Conservation (phyloP, 2,888 invertebrate genomes). For the Leistus spinibarbis region DNA sequence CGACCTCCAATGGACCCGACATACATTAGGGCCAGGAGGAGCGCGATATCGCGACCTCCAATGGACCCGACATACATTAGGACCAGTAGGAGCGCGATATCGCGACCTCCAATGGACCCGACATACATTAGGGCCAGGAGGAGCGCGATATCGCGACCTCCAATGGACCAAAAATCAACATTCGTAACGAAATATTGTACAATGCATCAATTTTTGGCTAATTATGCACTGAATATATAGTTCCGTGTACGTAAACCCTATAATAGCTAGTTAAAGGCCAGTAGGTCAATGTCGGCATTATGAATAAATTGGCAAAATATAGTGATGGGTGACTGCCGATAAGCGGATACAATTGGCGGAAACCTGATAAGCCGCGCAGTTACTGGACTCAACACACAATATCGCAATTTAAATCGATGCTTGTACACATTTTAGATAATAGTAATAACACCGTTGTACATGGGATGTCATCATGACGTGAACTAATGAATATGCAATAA, state of each 20-base stretch:
- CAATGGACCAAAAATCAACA: not conserved
- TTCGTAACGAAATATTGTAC: not conserved
- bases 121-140: not conserved
- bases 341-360: not conserved
- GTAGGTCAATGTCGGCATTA: constrained; percentile 24
- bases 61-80: not conserved
- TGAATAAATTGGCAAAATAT: not conserved
- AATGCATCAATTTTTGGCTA: not conserved
- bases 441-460: not conserved
- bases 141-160: not conserved
- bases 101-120: not conserved
- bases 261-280: constrained; percentile 8
- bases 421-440: not conserved
- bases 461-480: constrained; percentile 28
- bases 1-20: not conserved
- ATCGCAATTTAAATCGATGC: not conserved
- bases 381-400: not conserved
- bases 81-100: not conserved
- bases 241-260: not conserved
- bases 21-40: not conserved
- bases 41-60: not conserved
- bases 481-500: constrained; percentile 26
- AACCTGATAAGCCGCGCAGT: not conserved
- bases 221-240: too few relatives aligned
- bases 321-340: not conserved